Conservation (phyloP, 2,113 vertebrate genomes). For the Arvicanthis niloticus region DNA sequence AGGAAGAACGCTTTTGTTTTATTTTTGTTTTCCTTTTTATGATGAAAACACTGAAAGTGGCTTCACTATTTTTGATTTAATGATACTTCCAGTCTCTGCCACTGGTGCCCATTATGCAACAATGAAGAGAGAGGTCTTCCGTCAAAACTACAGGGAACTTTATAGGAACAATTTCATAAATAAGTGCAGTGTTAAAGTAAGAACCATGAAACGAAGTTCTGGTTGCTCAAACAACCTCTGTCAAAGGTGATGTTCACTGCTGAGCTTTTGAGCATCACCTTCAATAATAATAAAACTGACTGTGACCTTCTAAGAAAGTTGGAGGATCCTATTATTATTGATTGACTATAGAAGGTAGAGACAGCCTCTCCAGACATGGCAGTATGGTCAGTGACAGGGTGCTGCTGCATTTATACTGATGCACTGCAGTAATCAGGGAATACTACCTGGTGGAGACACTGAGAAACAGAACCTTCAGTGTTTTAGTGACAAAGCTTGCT, state of each 20-base stretch:
- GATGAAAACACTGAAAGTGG: slow-evolving; percentile 4
- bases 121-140: not conserved
- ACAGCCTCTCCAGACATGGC: fast-evolving
- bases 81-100: not conserved
- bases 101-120: fast-evolving
- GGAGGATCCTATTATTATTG: not conserved
- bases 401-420: fast-evolving
- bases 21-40: not conserved
- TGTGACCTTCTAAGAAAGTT: not conserved
- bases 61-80: slow-evolving; percentile 1
- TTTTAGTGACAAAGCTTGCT: not conserved
- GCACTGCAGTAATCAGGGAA: not conserved
- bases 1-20: not conserved
- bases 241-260: not conserved
- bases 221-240: not conserved
- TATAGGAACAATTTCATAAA: not conserved
- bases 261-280: not conserved
- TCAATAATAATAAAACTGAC: not conserved
- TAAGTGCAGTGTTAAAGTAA: not conserved
- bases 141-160: not conserved
- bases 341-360: fast-evolving
- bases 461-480: not conserved
- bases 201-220: not conserved
- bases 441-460: fast-evolving
- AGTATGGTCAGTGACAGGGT: not conserved